A percentile compares a stretch with the other conserved stretches of the same genome.
phyloP scores from a whole-genome alignment of 2,888 invertebrate species.

The Pecten maximus region DNA sequence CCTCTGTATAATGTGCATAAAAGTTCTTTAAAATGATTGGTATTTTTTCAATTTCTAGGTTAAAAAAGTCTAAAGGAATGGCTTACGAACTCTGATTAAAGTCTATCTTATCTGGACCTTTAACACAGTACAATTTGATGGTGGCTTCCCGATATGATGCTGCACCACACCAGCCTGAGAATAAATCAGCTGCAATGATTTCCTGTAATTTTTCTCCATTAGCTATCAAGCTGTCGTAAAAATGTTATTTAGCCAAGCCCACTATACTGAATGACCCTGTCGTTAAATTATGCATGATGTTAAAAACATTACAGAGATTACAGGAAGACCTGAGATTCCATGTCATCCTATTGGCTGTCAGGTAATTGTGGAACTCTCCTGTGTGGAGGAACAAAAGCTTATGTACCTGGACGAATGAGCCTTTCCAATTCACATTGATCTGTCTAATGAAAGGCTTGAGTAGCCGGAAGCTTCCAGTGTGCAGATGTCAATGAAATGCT shows the following conservation, averaged over 20 bases:
- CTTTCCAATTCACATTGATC: constrained; percentile 20
- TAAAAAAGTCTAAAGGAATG: too few relatives aligned
- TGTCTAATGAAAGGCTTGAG: not conserved
- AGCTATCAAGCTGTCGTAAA: not conserved
- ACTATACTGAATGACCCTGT: not conserved
- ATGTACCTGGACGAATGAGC: not conserved
- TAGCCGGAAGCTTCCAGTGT: not conserved
- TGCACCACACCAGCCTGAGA: not conserved
- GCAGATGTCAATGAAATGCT: constrained; percentile 15
- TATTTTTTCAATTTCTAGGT: too few relatives aligned
- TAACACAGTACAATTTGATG: not conserved
- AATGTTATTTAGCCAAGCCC: not conserved
- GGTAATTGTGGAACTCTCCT: not conserved
- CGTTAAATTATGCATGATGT: constrained; percentile 35
- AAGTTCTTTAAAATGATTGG: too few relatives aligned
- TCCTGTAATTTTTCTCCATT: constrained; percentile 3
- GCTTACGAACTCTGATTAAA: too few relatives aligned
- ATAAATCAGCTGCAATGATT: constrained; percentile 15
- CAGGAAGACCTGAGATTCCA: not conserved
- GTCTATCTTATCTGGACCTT: not conserved
- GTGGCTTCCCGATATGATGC: not conserved
- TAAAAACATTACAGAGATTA: not conserved
- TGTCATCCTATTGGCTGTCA: not conserved
- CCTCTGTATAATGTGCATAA: too few relatives aligned
- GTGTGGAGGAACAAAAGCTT: not conserved